Conservation (phyloP, 2,888 invertebrate species). For the Chymomyza caudatula region DNA sequence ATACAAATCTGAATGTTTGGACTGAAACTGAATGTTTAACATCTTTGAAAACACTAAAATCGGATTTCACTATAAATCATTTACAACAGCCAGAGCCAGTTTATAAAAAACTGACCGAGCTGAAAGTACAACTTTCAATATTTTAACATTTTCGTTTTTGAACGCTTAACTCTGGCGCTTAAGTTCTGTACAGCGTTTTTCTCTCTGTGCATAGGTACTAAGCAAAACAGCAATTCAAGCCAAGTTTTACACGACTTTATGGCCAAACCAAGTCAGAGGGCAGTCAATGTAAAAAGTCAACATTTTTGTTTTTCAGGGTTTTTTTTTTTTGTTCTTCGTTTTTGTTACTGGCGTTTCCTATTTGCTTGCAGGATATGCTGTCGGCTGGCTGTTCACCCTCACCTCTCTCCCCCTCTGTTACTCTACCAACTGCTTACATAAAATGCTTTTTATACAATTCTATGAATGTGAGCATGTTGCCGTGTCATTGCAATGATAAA, state of each 20-base stretch:
- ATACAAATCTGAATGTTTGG: too few species aligned
- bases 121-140: too few species aligned
- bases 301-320: neutral
- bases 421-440: conserved; percentile 35
- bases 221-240: neutral
- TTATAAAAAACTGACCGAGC: too few species aligned
- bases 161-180: too few species aligned
- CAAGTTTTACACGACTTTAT: conserved; percentile 8
- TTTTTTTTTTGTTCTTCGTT: conserved; percentile 16
- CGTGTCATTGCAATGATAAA: conserved; percentile 70
- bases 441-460: conserved; percentile 47
- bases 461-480: conserved; percentile 42
- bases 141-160: too few species aligned
- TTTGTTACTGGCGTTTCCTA: conserved; percentile 38
- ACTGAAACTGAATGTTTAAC: too few species aligned
- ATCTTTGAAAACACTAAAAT: too few species aligned
- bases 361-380: conserved; percentile 47
- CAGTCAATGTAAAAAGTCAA: neutral
- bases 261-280: neutral
- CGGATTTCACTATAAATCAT: too few species aligned
- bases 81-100: too few species aligned
- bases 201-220: too few species aligned
- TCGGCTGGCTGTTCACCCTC: conserved; percentile 20
- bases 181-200: too few species aligned
- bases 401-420: neutral